These are phyloP conservation scores for Synaphobranchus kaupii DNA, from an alignment of 2,797 vertebrate genomes.

Conservation along the genomic window DNA sequence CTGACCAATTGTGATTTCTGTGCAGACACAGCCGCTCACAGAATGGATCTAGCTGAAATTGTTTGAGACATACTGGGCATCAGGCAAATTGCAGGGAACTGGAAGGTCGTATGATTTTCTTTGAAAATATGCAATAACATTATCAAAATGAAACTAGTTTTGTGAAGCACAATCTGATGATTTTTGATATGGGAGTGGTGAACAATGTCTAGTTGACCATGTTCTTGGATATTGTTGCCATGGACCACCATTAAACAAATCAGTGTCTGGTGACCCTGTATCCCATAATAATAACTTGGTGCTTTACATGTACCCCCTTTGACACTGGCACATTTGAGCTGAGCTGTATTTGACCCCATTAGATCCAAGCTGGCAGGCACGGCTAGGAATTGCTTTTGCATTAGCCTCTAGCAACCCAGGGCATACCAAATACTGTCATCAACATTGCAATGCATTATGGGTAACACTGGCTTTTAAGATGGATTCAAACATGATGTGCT, in stretches of 20 bases:
- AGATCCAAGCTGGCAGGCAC: no score
- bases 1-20: background rate
- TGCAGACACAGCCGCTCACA: background rate
- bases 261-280: background rate
- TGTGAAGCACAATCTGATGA: background rate
- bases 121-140: no score
- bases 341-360: no score
- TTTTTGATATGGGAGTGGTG: background rate
- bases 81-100: background rate
- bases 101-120: background rate
- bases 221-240: background rate
- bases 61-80: background rate
- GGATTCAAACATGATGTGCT: no score
- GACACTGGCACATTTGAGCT: background rate
- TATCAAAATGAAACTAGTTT: no score
- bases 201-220: background rate
- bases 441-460: no score
- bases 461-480: no score
- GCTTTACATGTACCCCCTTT: background rate
- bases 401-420: no score
- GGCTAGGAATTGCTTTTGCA: no score
- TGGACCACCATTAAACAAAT: background rate
- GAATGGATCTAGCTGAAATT: background rate
- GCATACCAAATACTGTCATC: no score
- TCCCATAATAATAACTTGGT: background rate